Conservation (phyloP, 2,113 vertebrate genomes). For the Fulmarus glacialis region DNA sequence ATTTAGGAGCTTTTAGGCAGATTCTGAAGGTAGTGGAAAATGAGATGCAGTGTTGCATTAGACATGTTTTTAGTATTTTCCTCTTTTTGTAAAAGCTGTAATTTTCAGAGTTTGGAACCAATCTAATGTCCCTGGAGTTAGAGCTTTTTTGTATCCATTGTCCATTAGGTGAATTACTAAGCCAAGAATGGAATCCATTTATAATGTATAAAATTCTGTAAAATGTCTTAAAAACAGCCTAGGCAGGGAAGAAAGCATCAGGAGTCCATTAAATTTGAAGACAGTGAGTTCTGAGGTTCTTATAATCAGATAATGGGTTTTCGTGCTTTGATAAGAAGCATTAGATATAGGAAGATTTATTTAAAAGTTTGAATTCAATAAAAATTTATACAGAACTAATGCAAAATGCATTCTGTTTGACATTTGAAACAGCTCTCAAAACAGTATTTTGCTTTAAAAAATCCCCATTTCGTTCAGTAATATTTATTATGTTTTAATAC, state of each 20-base stretch:
- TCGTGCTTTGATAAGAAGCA: conserved; percentile 76
- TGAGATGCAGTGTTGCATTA: conserved; percentile 83
- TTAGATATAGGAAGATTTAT: conserved; percentile 76
- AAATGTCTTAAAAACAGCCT: conserved; percentile 80
- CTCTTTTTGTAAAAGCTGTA: conserved; percentile 84
- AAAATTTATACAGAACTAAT: conserved; percentile 71
- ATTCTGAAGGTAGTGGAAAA: conserved; percentile 77
- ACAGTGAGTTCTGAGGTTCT: conserved; percentile 73
- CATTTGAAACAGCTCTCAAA: conserved; percentile 70
- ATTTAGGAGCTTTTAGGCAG: conserved; percentile 81
- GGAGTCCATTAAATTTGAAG: conserved; percentile 80
- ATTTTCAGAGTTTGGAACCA: conserved; percentile 85
- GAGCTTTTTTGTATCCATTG: conserved; percentile 81
- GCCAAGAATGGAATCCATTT: conserved; percentile 83
- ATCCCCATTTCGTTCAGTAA: neutral
- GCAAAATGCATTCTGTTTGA: conserved; percentile 70
- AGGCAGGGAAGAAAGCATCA: conserved; percentile 67
- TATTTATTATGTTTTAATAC: conserved; percentile 68
- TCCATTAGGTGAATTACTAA: conserved; percentile 86
- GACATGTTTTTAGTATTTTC: conserved; percentile 85
- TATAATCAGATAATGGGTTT: conserved; percentile 76
- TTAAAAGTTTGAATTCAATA: conserved; percentile 78
- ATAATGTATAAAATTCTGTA: conserved; percentile 81
- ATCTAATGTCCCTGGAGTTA: conserved; percentile 84
- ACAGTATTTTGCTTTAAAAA: conserved; percentile 36